These are phyloP conservation scores for Chelonus formosanus DNA, from an alignment of 2,888 invertebrate species.

Conservation along the genomic window DNA sequence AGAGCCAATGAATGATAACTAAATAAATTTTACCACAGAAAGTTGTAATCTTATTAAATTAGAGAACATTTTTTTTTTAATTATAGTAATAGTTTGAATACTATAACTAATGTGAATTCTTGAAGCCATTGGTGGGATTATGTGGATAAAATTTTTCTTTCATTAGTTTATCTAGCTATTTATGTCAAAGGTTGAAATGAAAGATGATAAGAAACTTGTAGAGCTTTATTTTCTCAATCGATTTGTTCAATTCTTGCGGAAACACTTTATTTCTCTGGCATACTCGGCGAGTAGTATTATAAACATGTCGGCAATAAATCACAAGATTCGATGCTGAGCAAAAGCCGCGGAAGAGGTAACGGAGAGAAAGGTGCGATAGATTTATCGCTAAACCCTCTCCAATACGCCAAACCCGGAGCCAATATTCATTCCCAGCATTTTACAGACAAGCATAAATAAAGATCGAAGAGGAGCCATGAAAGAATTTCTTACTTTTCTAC, in stretches of 20 bases:
- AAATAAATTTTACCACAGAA: too few relatives aligned
- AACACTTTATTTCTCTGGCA: slow-evolving; percentile 40
- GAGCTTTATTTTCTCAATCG: slow-evolving; percentile 12
- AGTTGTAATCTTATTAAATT: too few relatives aligned
- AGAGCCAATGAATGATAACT: neutral
- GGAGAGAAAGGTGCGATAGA: slow-evolving; percentile 22
- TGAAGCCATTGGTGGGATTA: too few relatives aligned
- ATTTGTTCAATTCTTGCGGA: slow-evolving; percentile 33
- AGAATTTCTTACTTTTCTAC: slow-evolving; percentile 22
- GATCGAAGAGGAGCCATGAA: slow-evolving; percentile 26
- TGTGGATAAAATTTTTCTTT: too few relatives aligned
- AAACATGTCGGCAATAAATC: slow-evolving; percentile 57
- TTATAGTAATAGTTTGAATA: too few relatives aligned
- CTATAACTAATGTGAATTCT: too few relatives aligned
- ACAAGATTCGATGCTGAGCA: slow-evolving; percentile 41
- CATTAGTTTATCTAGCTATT: neutral
- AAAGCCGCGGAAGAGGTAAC: slow-evolving; percentile 28
- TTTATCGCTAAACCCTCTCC: slow-evolving; percentile 23
- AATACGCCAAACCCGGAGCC: slow-evolving; percentile 39
- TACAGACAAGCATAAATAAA: slow-evolving; percentile 43
- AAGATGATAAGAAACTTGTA: slow-evolving; percentile 9
- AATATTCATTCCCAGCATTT: slow-evolving; percentile 43
- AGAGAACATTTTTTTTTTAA: too few relatives aligned
- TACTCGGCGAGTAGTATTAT: slow-evolving; percentile 46
- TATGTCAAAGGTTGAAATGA: neutral